Base-by-base conservation (phyloP, 2,113 vertebrate genomes). In the Antennarius striatus region DNA sequence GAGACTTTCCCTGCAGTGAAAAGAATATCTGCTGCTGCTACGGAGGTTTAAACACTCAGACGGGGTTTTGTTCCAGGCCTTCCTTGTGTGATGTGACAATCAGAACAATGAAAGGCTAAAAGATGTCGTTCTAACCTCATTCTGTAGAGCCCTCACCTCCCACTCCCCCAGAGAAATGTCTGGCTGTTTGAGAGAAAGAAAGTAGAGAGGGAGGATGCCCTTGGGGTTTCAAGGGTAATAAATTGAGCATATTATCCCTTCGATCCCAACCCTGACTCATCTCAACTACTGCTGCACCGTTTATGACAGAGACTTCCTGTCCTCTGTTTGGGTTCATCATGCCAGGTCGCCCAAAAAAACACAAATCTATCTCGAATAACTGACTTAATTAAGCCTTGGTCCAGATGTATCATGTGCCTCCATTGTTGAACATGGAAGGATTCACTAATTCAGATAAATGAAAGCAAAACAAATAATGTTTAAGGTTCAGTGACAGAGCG, bases 381-480 rank as follows among this genome's bases (percentile, higher is more conserved):
- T 2, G 42, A 10, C 13, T 62, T 83, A 52, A 83, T 81, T 82
- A 74, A 80, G 80, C 56, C 61, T 9, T 28, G 12, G 68, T 65
- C 39, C 57, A 68, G 71, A 66, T 76, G 68, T 50, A 72, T 69
- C 48, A 69, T 79, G 51, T 77, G 71, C 75, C 75, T 71, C 68
- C 48, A 40, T 4, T 71, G 75, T 71, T 68, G 45, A 62, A 65
- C 56, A 51, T 52, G 12, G 1, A 39, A 69, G 73, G 75, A 72
- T 79, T 80, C 55, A 39, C 47, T 80, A 48, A 78, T 76, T 74
- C 54, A 66, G 59, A 77, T 56, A 78, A 73, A 86, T 84, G 14
- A 86, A 83, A 85, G 32, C 60, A 69, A 77, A 81, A 83, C 77
- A 77, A 40, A 62, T 68, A 70, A 80, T 51, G 73, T 60, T 70